A percentile compares a stretch with the other conserved stretches of the same genome.
Evolutionary conservation across 2,113 vertebrate genomes (phyloP).

Genomic region (Xiphophorus hellerii): DNA sequence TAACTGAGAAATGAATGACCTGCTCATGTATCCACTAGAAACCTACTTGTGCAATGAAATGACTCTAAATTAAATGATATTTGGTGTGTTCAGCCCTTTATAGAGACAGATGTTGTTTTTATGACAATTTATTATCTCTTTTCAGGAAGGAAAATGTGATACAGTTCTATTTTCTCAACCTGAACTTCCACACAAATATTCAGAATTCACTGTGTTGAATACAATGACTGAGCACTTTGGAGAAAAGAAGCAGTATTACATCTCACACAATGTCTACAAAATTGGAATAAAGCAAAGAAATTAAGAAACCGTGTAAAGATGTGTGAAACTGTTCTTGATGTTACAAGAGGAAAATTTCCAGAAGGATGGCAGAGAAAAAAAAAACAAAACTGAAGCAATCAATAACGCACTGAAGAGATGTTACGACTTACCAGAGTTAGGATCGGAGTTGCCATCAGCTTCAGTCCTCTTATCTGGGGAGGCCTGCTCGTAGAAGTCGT

Average conservation of each 20-base stretch:
- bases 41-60: slow-evolving; percentile 70
- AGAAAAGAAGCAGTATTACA: background rate
- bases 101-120: slow-evolving; percentile 51
- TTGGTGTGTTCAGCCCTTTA: slow-evolving; percentile 52
- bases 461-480: slow-evolving; percentile 99
- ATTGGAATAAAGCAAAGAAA: slow-evolving; percentile 15
- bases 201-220: background rate
- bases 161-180: slow-evolving; percentile 18
- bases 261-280: background rate
- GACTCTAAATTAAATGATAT: slow-evolving; percentile 68
- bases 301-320: slow-evolving; percentile 6
- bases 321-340: background rate
- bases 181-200: slow-evolving; percentile 14
- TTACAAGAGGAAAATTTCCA: slow-evolving; percentile 9
- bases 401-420: background rate
- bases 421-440: slow-evolving; percentile 94
- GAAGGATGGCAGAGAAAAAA: background rate
- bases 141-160: slow-evolving; percentile 36
- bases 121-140: slow-evolving; percentile 43
- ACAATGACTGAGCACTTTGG: slow-evolving; percentile 1
- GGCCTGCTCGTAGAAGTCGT: slow-evolving; percentile 97
- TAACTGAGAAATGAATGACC: slow-evolving; percentile 80
- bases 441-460: slow-evolving; percentile 98
- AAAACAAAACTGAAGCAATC: background rate
- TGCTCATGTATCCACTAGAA: slow-evolving; percentile 69